Base-by-base conservation (phyloP, 2,113 vertebrate species). In the Corvus cornix region DNA sequence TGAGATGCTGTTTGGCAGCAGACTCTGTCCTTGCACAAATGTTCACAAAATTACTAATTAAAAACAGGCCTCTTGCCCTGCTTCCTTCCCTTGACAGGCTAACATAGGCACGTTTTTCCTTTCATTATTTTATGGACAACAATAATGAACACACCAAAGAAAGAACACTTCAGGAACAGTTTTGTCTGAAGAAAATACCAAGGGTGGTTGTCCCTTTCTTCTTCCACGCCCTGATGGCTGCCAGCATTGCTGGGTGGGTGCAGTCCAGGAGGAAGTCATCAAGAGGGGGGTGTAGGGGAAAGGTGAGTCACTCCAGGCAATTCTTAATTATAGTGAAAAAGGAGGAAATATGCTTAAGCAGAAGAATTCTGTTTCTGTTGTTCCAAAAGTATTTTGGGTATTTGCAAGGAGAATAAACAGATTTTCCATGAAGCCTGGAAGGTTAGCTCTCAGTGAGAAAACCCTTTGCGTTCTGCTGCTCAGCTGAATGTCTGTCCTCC, bases 1-100 rank as follows among this genome's bases (percentile, higher is more conserved):
- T 93, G 94, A 95, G 85, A 96, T 72, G 83, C 92, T 76, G 68
- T 81, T 97, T 97, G 95, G 92, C 95, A 97, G 91, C 76, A 92
- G 87, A 58, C 41, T 51, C 78, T 44, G 33, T 91, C 96, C 87
- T 91, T 84, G 81, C 84, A 94, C 52, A 75, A 87, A 86, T 26
- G 67, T 56, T 97, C 95, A 74, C 44, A 59, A 93, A 92, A 87
- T 59, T 43, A 77, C 80, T 91, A 80, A 97, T 93, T 91, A 90
- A 93, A 95, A 93, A 84, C 83, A 93, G 59, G 81, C 77, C 53
- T 97, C 86, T 87, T 56, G 59, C 87, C 91, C 90, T 75, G 76
- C 86, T 95, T 96, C 93, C 93, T 96, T 95, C 85, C 93, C 88
- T 90, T 13, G 8, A 86, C 92, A 89, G 89, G 85, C 82, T 81